Base-by-base conservation (phyloP, 2,113 vertebrate genomes). In the Ellobius talpinus region DNA sequence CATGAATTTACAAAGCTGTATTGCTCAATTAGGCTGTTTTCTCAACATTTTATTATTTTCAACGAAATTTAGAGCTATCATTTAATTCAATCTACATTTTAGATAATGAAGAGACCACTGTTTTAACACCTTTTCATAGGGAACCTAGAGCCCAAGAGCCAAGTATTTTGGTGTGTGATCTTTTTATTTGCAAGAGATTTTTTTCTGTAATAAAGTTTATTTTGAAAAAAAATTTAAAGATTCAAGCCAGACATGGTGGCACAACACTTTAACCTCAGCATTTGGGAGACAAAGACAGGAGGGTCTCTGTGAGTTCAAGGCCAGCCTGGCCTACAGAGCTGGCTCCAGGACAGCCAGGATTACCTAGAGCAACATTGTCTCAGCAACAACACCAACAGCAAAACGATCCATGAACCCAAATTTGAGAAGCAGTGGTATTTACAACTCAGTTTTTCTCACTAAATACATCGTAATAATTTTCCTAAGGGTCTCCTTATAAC, bases 51-150 rank as follows among this genome's bases (percentile, higher is more conserved):
- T 74, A 39, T 47, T 66, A 66, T 33, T 73, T 91, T 88, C 19
- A 82, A 29, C 87, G 61, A 86, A 45, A 9, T 45, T 86, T 52
- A 45, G 63, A 63, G n/a, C 8, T 29, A 33, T n/a, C 33, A 39
- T 50, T n/a, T 52, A 87, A 72, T 24, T 87, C 12, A 45, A 65
- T 74, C 31, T 58, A 50, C 47, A 42, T 68, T 88, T 82, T 82
- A 88, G 26, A 96, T 82, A 14, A 88, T 29, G 78, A 82, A 76
- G 26, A 87, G 91, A 58, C 16, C 29, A 91, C 16, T 97, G 61
- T 82, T 95, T 95, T 68, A 97, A 50, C 52, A 65, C 5, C 78
- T 89, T 96, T n/a, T 85, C 36, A 24, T 39, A 66, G 31, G 93
- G 14, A 90, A 29, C 26, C 42, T 76, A 61, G 7, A 70, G 39